A percentile compares a stretch with the other conserved stretches of the same genome.
phyloP scores from a whole-genome alignment of 1,140 invertebrate genomes.

The Palaemon carinicauda region DNA sequence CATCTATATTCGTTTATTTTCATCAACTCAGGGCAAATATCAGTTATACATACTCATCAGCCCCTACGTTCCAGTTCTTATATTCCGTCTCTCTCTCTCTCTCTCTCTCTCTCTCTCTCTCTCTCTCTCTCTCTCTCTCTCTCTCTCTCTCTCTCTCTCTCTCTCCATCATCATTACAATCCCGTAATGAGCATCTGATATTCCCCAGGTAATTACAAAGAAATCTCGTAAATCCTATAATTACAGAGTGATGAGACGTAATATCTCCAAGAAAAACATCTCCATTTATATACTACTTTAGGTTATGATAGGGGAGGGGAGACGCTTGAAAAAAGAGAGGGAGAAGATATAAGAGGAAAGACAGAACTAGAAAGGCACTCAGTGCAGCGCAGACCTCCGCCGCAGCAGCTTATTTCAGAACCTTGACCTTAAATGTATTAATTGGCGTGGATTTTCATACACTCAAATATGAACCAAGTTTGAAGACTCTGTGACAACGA shows the following conservation, averaged over 20 bases:
- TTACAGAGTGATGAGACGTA: conserved; percentile 50
- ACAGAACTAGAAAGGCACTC: background rate
- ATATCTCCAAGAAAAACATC: conserved; percentile 51
- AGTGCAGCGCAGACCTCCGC: no score
- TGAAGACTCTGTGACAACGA: no score
- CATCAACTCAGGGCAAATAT: no score
- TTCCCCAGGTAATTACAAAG: conserved; percentile 51
- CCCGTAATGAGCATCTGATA: conserved; percentile 54
- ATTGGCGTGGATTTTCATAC: no score
- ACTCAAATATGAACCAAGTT: no score
- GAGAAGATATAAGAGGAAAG: background rate
- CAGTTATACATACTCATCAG: no score
- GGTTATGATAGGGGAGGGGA: background rate
- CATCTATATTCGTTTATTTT: no score
- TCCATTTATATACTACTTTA: conserved; percentile 41
- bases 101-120: background rate
- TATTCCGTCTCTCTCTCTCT: background rate
- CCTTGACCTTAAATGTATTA: no score
- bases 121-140: background rate
- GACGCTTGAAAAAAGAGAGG: background rate
- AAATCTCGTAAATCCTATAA: conserved; percentile 50
- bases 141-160: background rate
- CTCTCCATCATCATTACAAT: conserved; percentile 55
- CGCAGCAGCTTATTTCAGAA: no score
- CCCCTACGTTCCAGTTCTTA: background rate